Evolutionary conservation across 1,140 invertebrate genomes (phyloP), one percentile per base, ranked within the genome.

Genomic region (Cydia amplana): DNA sequence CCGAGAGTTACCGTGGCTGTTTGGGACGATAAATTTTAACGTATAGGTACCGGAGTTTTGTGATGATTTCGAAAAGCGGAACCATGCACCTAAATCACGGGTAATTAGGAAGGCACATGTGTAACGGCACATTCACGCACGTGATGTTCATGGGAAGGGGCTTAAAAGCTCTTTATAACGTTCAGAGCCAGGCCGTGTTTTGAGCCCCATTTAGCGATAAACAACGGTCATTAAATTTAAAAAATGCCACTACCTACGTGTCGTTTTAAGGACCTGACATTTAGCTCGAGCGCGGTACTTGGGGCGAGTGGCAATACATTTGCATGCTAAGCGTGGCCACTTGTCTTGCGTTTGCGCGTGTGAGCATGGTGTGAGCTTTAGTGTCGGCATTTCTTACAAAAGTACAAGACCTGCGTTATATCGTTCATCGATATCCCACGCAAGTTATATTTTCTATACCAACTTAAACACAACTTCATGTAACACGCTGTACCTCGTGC

Each of bases 141-240:
- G 82, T 88, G 88, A 90, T 82, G 82, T 85, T 70, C 32, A 82
- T 84, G 81, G 74, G 76, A 83, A 79, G 76, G 43, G 81, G 82
- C 76, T 86, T 84, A 84, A 84, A 87, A 81, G 82, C 82, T 80
- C 83, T 87, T 87, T 85, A 83, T 85, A 82, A 81, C 78, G 75
- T 74, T 74, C 67, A 74, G 32, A 81, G 74, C 76, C 72, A 79
- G 60, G 14, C 75, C 65, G 73, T 72, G 74, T 75, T 78, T 81
- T 49, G 64, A 78, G 55, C 74, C 46, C 65, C 76, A 77, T 65
- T 78, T 80, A 80, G 73, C 75, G 72, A 67, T 76, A 77, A 77
- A 78, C 74, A 77, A 40, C 32, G 32, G 9, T 36, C n/a, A 70
- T 70, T 70, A 70, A 70, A 70, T 70, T 67, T 18, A 10, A 70